A percentile compares a stretch with the other conserved stretches of the same genome.
Conservation (phyloP, 2,113 vertebrate genomes). For the Marcusenius ussheri region DNA sequence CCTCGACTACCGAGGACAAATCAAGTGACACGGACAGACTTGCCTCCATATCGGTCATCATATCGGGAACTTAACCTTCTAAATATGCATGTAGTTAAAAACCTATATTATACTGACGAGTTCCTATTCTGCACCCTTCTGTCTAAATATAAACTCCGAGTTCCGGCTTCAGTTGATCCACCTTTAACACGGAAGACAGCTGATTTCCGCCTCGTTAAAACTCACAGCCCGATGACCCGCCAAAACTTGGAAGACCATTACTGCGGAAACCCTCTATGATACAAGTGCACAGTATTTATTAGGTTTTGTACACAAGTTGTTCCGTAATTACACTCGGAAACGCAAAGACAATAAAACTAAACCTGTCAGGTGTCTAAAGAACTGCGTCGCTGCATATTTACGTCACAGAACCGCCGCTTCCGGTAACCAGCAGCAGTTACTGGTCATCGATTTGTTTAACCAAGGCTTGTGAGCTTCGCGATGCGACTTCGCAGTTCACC, state of each 20-base stretch:
- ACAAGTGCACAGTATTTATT: not conserved
- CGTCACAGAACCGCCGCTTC: not conserved
- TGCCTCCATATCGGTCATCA: conserved; percentile 16
- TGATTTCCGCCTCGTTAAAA: not conserved
- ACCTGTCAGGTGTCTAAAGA: not conserved
- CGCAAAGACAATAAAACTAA: not conserved
- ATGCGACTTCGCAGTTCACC: not conserved
- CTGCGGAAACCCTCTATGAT: not conserved
- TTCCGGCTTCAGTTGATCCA: not conserved
- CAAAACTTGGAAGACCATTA: not conserved
- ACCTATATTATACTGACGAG: not conserved
- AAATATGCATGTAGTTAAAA: not conserved
- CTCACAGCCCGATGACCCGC: not conserved
- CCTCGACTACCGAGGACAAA: conserved; percentile 14
- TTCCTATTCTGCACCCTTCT: not conserved
- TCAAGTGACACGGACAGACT: conserved; percentile 10
- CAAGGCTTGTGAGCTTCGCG: not conserved
- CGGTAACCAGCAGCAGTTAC: not conserved
- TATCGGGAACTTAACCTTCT: not conserved
- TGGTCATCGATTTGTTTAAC: not conserved
- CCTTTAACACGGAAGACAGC: not conserved
- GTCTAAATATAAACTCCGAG: not conserved
- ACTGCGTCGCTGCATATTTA: not conserved
- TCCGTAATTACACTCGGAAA: not conserved
- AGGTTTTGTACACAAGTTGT: not conserved